Evolutionary conservation across 2,888 invertebrate genomes (phyloP).

Genomic region (Sisyra terminalis): DNA sequence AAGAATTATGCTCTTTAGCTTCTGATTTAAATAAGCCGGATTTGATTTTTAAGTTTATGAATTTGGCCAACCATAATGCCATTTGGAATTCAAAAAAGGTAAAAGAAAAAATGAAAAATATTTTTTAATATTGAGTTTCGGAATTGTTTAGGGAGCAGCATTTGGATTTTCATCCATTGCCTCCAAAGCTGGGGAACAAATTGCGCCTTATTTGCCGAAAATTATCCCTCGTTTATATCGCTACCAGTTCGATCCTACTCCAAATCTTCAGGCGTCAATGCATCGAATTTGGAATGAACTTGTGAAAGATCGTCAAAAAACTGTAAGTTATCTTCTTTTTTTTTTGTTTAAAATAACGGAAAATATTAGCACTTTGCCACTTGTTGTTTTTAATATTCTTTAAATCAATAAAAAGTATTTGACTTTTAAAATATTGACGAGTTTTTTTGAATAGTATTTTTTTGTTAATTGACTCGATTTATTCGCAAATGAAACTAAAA

Average conservation of each 20-base stretch:
- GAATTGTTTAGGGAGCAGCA: slow-evolving; percentile 53
- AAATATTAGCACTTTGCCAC: too few relatives aligned
- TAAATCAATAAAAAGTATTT: too few relatives aligned
- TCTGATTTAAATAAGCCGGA: slow-evolving; percentile 92
- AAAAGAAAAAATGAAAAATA: neutral
- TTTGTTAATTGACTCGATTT: too few relatives aligned
- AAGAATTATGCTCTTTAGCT: slow-evolving; percentile 83
- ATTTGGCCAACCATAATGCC: slow-evolving; percentile 86
- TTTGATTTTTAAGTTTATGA: slow-evolving; percentile 90
- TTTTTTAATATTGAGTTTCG: neutral
- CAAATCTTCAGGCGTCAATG: slow-evolving; percentile 86
- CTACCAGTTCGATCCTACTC: slow-evolving; percentile 86
- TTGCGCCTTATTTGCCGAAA: slow-evolving; percentile 64
- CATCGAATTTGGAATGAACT: slow-evolving; percentile 85
- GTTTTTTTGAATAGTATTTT: too few relatives aligned
- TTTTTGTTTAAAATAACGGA: neutral
- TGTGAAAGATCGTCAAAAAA: slow-evolving; percentile 70
- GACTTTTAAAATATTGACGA: too few relatives aligned
- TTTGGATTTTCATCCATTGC: slow-evolving; percentile 85
- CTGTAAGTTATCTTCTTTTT: slow-evolving; percentile 35
- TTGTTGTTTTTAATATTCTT: too few relatives aligned
- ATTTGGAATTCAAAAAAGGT: slow-evolving; percentile 87
- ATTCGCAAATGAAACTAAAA: too few relatives aligned
- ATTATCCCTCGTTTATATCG: slow-evolving; percentile 81
- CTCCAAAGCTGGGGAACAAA: slow-evolving; percentile 63